These are phyloP conservation scores for Trypoxylus dichotomus DNA, from an alignment of 1,140 invertebrate genomes.

Conservation along the genomic window DNA sequence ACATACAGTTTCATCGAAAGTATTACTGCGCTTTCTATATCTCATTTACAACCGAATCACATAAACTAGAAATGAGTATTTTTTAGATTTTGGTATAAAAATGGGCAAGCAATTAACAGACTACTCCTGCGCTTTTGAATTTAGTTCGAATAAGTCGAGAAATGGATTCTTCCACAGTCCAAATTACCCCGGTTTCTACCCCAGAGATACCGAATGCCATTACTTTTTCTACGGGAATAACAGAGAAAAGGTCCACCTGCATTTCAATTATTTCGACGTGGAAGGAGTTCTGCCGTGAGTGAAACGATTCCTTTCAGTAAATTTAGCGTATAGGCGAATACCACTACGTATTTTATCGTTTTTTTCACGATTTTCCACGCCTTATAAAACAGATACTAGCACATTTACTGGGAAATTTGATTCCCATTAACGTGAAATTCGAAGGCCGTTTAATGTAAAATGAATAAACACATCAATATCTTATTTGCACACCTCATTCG, in stretches of 20 bases:
- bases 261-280: constrained; percentile 89
- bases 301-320: constrained; percentile 1
- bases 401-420: neutral
- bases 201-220: constrained; percentile 89
- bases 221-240: constrained; percentile 88
- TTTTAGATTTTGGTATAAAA: constrained; percentile 76
- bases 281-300: constrained; percentile 89
- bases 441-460: neutral
- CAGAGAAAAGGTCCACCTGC: constrained; percentile 81
- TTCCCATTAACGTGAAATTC: neutral
- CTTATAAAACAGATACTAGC: neutral
- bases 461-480: neutral
- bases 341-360: neutral
- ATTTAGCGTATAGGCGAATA: neutral
- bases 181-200: constrained; percentile 91
- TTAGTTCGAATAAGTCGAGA: constrained; percentile 74
- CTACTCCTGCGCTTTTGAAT: constrained; percentile 80
- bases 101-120: constrained; percentile 71
- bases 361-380: neutral
- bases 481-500: too few species aligned
- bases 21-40: constrained; percentile 53
- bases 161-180: constrained; percentile 88
- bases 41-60: neutral
- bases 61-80: neutral
- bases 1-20: constrained; percentile 87